Conservation (phyloP, 2,888 invertebrate species). For the Lasioglossum morio region DNA sequence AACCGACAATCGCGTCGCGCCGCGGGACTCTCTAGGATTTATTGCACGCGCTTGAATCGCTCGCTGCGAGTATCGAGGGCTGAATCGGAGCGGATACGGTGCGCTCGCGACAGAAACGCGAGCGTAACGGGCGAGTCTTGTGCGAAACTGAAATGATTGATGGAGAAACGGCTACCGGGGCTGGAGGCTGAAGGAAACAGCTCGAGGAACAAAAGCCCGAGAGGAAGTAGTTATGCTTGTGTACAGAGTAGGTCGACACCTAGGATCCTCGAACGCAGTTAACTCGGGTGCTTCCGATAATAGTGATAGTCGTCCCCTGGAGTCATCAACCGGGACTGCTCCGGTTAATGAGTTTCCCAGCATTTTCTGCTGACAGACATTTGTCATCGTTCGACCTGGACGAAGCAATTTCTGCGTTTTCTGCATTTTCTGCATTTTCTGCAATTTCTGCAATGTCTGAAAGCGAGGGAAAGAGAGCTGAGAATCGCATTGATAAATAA, state of each 20-base stretch:
- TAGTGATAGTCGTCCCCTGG: conserved; percentile 66
- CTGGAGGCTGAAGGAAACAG: conserved; percentile 51
- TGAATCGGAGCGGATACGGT: conserved; percentile 35
- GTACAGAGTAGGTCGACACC: conserved; percentile 58
- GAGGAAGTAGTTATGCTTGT: conserved; percentile 70
- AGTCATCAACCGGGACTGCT: conserved; percentile 61
- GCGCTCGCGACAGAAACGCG: conserved; percentile 44
- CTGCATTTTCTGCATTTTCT: conserved; percentile 45
- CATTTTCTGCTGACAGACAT: conserved; percentile 58
- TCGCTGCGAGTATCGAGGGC: conserved; percentile 47
- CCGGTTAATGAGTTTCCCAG: conserved; percentile 67
- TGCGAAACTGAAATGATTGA: conserved; percentile 74
- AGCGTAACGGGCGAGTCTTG: conserved; percentile 71
- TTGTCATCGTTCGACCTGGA: conserved; percentile 64
- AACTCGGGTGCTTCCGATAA: conserved; percentile 70
- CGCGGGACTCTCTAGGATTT: too few relatives aligned
- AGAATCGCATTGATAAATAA: conserved; percentile 8
- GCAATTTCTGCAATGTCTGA: background rate
- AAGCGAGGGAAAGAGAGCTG: background rate
- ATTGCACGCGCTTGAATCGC: conserved; percentile 20
- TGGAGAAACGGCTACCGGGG: conserved; percentile 55
- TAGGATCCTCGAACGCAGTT: conserved; percentile 66
- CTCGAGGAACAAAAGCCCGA: conserved; percentile 66
- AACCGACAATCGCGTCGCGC: too few relatives aligned
- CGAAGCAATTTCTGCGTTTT: conserved; percentile 40